Percentiles rank a stretch among this genome's conserved stretches.
Conservation (phyloP, 1,140 invertebrate genomes). For the Tetragonula clypearis region DNA sequence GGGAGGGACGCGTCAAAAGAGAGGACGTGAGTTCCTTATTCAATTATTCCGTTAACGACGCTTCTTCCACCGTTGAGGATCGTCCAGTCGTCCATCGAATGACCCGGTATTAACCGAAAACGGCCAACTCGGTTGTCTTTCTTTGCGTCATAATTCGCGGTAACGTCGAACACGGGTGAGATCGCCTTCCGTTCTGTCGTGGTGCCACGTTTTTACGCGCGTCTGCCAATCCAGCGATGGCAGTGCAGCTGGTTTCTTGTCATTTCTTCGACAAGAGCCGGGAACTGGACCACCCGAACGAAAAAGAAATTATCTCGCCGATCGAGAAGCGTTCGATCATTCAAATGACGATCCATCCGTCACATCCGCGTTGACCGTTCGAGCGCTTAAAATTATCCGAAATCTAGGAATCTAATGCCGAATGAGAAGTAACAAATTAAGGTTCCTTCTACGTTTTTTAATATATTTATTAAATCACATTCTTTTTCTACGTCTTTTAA, state of each 20-base stretch:
- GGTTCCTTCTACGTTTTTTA: no score
- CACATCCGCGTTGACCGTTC: not conserved
- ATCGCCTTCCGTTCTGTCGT: not conserved
- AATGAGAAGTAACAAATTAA: no score
- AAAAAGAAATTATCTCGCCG: not conserved
- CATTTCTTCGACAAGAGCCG: not conserved
- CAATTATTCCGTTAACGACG: conserved; percentile 42
- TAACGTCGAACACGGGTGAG: conserved; percentile 18
- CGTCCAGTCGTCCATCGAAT: not conserved
- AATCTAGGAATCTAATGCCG: no score
- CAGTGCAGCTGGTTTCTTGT: conserved; percentile 12
- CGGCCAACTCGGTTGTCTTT: conserved; percentile 19
- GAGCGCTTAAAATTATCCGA: no score
- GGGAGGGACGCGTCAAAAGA: not conserved
- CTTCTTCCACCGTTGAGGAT: not conserved
- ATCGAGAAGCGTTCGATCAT: not conserved
- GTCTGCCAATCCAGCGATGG: not conserved
- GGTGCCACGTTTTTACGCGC: conserved; percentile 17
- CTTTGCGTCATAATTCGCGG: conserved; percentile 37
- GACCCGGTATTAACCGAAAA: conserved; percentile 41
- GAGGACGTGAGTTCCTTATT: not conserved
- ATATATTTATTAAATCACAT: no score
- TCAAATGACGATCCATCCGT: not conserved
- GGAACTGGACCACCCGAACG: conserved; percentile 14
- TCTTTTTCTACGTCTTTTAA: no score